Evolutionary conservation across 2,888 invertebrate genomes (phyloP).

Genomic region (Orthonychiurus folsomi): DNA sequence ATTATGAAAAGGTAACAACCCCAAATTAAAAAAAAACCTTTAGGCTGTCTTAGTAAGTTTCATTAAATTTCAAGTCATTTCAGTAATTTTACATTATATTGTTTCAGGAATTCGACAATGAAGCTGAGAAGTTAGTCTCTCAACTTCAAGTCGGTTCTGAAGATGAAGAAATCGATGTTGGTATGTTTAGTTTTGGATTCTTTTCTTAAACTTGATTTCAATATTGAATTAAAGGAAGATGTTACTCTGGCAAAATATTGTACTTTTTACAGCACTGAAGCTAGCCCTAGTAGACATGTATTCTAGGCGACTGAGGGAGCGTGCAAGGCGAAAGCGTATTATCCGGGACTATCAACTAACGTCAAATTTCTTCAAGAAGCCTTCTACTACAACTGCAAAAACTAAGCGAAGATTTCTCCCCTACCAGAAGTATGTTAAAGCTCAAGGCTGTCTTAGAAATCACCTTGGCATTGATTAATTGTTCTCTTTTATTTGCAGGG

Average conservation of each 20-base stretch:
- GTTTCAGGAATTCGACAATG: constrained; percentile 82
- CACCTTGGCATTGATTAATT: background rate
- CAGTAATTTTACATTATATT: constrained; percentile 41
- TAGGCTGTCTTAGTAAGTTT: constrained; percentile 6
- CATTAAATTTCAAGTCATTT: background rate
- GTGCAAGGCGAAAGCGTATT: constrained; percentile 78
- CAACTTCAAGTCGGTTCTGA: constrained; percentile 68
- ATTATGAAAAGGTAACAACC: constrained; percentile 89
- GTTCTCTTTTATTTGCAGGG: constrained; percentile 45
- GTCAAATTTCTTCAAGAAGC: constrained; percentile 60
- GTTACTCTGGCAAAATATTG: background rate
- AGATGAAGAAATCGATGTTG: constrained; percentile 80
- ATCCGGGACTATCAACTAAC: constrained; percentile 85
- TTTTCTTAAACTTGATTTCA: constrained; percentile 2
- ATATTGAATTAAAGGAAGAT: background rate
- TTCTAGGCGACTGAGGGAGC: constrained; percentile 68
- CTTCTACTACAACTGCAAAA: background rate
- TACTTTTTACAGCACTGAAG: constrained; percentile 58
- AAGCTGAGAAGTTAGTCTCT: constrained; percentile 83
- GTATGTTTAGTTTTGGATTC: constrained; percentile 45
- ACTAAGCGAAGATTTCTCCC: constrained; percentile 28
- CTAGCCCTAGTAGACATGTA: constrained; percentile 89
- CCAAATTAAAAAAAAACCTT: no score
- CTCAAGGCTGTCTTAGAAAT: background rate
- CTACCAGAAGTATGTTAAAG: constrained; percentile 34